These are phyloP conservation scores for Harlomillsia oculata DNA, from an alignment of 1,140 invertebrate genomes.

Conservation along the genomic window DNA sequence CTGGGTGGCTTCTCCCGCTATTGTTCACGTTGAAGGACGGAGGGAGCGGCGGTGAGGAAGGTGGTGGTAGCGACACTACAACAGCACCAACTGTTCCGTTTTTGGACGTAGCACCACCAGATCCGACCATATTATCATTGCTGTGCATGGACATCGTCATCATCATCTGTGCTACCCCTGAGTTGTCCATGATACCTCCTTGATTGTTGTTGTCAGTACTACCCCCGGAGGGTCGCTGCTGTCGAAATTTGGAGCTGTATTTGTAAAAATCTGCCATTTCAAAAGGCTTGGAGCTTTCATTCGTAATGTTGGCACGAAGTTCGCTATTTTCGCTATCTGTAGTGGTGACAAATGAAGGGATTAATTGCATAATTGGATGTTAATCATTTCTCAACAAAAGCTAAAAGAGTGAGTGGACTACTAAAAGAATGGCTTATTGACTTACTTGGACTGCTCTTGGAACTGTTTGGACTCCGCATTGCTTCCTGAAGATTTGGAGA, in stretches of 20 bases:
- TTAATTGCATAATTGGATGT: not conserved
- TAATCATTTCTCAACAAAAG: not conserved
- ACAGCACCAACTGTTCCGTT: too few relatives aligned
- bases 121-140: too few relatives aligned
- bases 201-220: too few relatives aligned
- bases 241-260: constrained; percentile 24
- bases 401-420: not conserved
- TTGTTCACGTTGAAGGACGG: too few relatives aligned
- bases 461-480: constrained; percentile 4
- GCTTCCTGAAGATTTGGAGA: not conserved
- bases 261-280: constrained; percentile 34
- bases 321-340: constrained; percentile 29
- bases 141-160: too few relatives aligned
- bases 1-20: too few relatives aligned
- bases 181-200: too few relatives aligned
- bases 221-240: too few relatives aligned
- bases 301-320: not conserved
- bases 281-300: constrained; percentile 28
- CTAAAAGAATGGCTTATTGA: not conserved
- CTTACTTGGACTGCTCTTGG: constrained; percentile 18
- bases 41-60: too few relatives aligned
- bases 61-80: too few relatives aligned
- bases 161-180: too few relatives aligned
- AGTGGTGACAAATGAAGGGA: not conserved
- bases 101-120: too few relatives aligned